Evolutionary conservation across 2,113 vertebrate genomes (phyloP).

Genomic region (Oncorhynchus masou): DNA sequence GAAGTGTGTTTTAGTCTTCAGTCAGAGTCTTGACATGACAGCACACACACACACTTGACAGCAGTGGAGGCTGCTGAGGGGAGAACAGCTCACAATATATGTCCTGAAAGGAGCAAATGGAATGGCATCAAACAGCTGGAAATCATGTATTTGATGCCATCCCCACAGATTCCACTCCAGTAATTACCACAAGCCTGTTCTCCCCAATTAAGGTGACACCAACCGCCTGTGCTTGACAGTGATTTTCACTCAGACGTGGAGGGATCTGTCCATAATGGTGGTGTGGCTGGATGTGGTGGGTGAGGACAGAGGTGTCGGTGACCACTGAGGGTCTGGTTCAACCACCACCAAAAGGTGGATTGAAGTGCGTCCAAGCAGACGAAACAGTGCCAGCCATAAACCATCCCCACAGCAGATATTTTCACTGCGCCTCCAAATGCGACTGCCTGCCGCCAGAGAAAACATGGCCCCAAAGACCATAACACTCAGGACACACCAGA

Average conservation of each 20-base stretch:
- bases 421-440: slow-evolving; percentile 40
- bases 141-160: too few relatives aligned
- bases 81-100: too few relatives aligned
- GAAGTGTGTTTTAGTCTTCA: too few relatives aligned
- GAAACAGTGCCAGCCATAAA: slow-evolving; percentile 65
- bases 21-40: too few relatives aligned
- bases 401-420: slow-evolving; percentile 47
- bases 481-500: too few relatives aligned
- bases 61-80: too few relatives aligned
- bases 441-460: slow-evolving; percentile 27
- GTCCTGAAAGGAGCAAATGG: too few relatives aligned
- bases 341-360: slow-evolving; percentile 70
- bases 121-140: too few relatives aligned
- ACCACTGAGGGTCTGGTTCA: slow-evolving; percentile 15
- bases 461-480: slow-evolving; percentile 42
- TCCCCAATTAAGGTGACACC: too few relatives aligned
- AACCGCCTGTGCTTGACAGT: slow-evolving; percentile 5
- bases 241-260: slow-evolving; percentile 40
- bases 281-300: slow-evolving; percentile 16
- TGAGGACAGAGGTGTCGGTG: slow-evolving; percentile 42
- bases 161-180: too few relatives aligned
- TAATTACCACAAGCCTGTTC: too few relatives aligned
- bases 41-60: too few relatives aligned
- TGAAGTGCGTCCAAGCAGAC: slow-evolving; percentile 60
- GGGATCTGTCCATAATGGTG: slow-evolving; percentile 54